Conservation (phyloP, 1,140 invertebrate species). For the Apis laboriosa region DNA sequence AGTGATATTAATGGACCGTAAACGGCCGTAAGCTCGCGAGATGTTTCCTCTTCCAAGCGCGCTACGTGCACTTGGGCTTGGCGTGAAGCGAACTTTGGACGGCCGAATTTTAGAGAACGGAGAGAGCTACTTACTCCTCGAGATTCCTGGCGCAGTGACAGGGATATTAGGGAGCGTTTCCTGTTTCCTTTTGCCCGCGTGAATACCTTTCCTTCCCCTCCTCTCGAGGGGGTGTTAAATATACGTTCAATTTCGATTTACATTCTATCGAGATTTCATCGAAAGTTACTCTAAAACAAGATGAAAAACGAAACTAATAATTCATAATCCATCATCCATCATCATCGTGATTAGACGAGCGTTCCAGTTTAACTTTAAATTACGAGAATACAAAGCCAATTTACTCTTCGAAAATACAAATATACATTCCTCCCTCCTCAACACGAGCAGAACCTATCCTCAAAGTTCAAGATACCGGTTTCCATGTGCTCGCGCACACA, state of each 20-base stretch:
- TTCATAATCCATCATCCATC: no score
- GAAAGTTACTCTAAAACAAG: no score
- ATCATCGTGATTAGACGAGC: no score
- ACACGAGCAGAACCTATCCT: background rate
- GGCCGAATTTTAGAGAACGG: background rate
- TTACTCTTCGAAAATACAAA: background rate
- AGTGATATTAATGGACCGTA: conserved; percentile 69
- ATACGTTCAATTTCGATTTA: no score
- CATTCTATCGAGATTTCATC: no score
- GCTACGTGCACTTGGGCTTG: background rate
- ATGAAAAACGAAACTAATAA: no score
- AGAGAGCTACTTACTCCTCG: background rate
- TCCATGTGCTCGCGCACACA: background rate
- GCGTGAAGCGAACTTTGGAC: background rate
- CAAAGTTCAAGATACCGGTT: background rate
- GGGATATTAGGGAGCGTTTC: no score
- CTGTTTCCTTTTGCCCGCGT: background rate
- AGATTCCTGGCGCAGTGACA: background rate
- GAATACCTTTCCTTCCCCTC: background rate
- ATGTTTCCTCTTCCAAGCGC: conserved; percentile 21
- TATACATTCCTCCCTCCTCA: background rate
- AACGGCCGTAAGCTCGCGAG: conserved; percentile 38
- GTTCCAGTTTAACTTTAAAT: no score
- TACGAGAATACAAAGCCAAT: no score
- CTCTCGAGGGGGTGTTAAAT: background rate